A percentile compares a stretch with the other conserved stretches of the same genome.
Conservation (phyloP, 2,797 vertebrate species). For the Atherinosoma microstoma region DNA sequence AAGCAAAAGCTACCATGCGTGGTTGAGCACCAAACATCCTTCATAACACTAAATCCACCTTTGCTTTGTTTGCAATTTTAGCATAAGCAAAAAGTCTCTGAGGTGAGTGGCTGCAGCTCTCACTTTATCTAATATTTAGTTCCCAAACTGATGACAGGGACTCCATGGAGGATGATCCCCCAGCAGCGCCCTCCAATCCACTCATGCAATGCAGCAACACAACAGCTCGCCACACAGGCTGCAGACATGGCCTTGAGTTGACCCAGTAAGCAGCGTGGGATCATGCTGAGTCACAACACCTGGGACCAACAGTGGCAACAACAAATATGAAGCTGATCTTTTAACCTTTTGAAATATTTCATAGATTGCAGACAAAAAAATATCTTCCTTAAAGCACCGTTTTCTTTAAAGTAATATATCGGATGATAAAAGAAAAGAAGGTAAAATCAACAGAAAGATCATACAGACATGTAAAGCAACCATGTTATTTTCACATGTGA, state of each 20-base stretch:
- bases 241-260: slow-evolving; percentile 62
- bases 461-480: background rate
- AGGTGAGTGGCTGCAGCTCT: slow-evolving; percentile 58
- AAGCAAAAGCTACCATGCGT: slow-evolving; percentile 68
- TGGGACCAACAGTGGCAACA: slow-evolving; percentile 41
- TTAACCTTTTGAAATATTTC: slow-evolving; percentile 39
- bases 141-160: slow-evolving; percentile 57
- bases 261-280: slow-evolving; percentile 66
- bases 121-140: slow-evolving; percentile 29
- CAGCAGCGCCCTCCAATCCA: slow-evolving; percentile 53
- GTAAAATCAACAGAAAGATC: background rate
- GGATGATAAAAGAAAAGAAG: background rate
- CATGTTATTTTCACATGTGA: slow-evolving; percentile 16
- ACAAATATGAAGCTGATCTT: slow-evolving; percentile 51
- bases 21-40: slow-evolving; percentile 75
- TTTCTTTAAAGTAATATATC: slow-evolving; percentile 12
- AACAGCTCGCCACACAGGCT: slow-evolving; percentile 71
- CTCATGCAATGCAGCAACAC: slow-evolving; percentile 64
- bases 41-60: slow-evolving; percentile 57
- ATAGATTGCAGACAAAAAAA: slow-evolving; percentile 28
- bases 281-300: slow-evolving; percentile 67
- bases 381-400: slow-evolving; percentile 20
- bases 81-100: slow-evolving; percentile 42
- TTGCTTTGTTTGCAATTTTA: slow-evolving; percentile 49
- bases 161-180: slow-evolving; percentile 39